These are phyloP conservation scores for Lasioglossum oenotherae DNA, from an alignment of 2,888 invertebrate species.

Conservation along the genomic window DNA sequence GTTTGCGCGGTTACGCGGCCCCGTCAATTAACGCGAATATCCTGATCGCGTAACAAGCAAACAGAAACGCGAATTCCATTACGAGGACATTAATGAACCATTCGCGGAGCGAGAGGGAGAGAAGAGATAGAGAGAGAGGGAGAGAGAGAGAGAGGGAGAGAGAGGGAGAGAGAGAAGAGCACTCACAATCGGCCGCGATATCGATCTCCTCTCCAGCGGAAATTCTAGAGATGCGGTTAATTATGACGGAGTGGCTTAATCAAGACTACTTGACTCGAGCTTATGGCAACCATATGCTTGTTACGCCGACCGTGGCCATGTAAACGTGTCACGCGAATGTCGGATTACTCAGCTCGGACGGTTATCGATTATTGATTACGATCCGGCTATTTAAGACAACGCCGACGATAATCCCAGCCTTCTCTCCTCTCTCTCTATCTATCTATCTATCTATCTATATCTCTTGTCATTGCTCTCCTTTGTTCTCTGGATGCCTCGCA, in stretches of 20 bases:
- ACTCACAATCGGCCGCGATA: constrained; percentile 23
- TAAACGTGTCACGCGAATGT: constrained; percentile 62
- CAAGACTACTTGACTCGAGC: constrained; percentile 70
- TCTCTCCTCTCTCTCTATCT: not conserved
- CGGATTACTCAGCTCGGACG: constrained; percentile 54
- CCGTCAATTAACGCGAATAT: constrained; percentile 42
- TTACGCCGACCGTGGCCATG: constrained; percentile 45
- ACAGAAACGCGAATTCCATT: constrained; percentile 50
- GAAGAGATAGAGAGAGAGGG: not conserved
- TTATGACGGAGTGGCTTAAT: constrained; percentile 73
- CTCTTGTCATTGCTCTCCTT: not conserved
- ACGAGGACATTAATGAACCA: constrained; percentile 44
- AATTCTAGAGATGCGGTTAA: constrained; percentile 73
- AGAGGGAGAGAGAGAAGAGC: not conserved
- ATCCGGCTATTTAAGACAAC: constrained; percentile 49
- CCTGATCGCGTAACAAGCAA: constrained; percentile 36
- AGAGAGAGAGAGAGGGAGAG: not conserved
- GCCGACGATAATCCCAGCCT: constrained; percentile 14
- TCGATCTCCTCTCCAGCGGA: constrained; percentile 52
- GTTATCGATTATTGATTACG: constrained; percentile 54
- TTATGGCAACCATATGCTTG: constrained; percentile 64
- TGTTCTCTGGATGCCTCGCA: not conserved
- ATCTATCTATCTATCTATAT: not conserved
- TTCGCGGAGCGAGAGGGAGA: not conserved
- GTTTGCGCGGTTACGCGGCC: constrained; percentile 14